Base-by-base conservation (phyloP, 1,140 invertebrate genomes). In the Platorchestia sp. region DNA sequence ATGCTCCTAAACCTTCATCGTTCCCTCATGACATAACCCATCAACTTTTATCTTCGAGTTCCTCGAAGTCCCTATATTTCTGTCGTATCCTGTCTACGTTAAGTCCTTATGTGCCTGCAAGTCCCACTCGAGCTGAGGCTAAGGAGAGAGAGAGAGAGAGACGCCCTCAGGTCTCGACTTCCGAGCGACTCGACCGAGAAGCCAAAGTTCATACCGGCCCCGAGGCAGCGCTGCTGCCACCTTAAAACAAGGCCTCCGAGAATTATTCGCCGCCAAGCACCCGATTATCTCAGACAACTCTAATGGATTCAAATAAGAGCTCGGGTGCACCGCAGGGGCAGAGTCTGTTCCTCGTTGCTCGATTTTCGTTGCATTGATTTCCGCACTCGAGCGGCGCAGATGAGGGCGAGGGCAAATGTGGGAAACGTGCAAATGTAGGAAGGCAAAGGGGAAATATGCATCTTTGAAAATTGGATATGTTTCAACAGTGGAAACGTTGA, bases 281-380 rank as follows among this genome's bases (percentile, higher is more conserved):
- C 91, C 91, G 91, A 93, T 93, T 93, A 93, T 93, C 91, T 93
- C 91, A 93, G 91, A 93, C 91, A 93, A 93, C 91, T 93, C 91
- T 93, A 93, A 93, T 93, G 91, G 91, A 93, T 93, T 93, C 91
- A 93, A 93, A 93, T 93, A 93, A 93, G 91, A 47, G 45, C 91
- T 93, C 91, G 45, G 91, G 44, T 93, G 91, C 91, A 93, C 91
- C 91, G 44, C 91, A 93, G 91, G 91, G 91, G 44, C 91, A 10
- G 40, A 45, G 43, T 93, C 43, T 45, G 91, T 44, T 93, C 91
- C 91, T 93, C 91, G 91, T 44, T 93, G 19, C 91, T 93, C 91
- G 91, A 93, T 93, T 93, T 47, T 93, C 91, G 16, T 93, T 93
- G 91, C 91, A 93, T 93, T 93, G 91, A 93, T 93, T 93, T 93